Evolutionary conservation across 2,113 vertebrate genomes (phyloP).

Genomic region (Pogona vitticeps): DNA sequence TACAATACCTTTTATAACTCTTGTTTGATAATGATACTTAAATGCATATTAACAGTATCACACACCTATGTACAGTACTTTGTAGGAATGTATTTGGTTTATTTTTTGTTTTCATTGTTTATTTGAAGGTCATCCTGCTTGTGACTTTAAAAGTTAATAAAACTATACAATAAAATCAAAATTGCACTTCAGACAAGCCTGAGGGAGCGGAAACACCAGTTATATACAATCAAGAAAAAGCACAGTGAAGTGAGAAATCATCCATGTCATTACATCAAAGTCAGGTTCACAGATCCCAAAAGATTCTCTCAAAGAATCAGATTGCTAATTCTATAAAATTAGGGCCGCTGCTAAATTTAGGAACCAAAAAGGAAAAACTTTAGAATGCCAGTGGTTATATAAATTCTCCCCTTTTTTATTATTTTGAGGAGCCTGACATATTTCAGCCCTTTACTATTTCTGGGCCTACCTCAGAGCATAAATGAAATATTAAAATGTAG

Average conservation of each 20-base stretch:
- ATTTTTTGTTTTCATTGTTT: neutral
- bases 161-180: neutral
- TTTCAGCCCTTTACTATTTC: too few relatives aligned
- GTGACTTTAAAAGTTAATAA: neutral
- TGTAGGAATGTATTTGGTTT: neutral
- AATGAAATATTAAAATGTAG: too few relatives aligned
- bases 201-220: neutral
- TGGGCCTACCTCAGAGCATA: too few relatives aligned
- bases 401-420: too few relatives aligned
- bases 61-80: neutral
- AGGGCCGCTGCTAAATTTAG: too few relatives aligned
- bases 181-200: neutral
- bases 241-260: neutral
- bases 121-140: neutral
- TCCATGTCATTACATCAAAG: neutral
- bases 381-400: too few relatives aligned
- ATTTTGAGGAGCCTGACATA: too few relatives aligned
- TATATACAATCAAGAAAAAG: neutral
- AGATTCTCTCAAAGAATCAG: neutral
- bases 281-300: neutral
- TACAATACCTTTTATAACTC: conserved; percentile 17
- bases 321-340: too few relatives aligned
- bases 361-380: too few relatives aligned
- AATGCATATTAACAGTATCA: neutral
- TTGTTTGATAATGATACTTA: neutral